Conservation (phyloP, 2,888 invertebrate species). For the Caenorhabditis imperialis region DNA sequence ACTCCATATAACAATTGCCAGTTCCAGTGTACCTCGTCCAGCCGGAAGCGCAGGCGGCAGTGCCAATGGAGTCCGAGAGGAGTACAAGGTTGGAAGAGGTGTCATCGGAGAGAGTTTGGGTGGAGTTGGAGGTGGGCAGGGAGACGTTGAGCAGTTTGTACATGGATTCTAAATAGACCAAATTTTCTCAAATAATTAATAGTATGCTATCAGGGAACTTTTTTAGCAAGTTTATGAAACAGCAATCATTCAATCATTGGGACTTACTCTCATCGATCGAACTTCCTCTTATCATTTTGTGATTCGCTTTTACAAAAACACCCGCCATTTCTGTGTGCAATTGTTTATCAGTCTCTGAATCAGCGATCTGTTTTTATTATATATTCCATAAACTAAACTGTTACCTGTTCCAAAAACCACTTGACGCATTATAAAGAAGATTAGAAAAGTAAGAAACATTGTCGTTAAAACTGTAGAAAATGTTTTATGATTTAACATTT, state of each 20-base stretch:
- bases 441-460: too few relatives aligned
- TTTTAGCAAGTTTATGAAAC: not conserved
- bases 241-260: not conserved
- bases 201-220: not conserved
- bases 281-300: not conserved
- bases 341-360: not conserved
- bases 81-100: not conserved
- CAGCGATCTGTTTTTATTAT: too few relatives aligned
- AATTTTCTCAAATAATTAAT: too few relatives aligned
- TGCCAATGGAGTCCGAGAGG: slow-evolving; percentile 21
- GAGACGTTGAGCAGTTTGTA: too few relatives aligned
- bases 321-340: not conserved
- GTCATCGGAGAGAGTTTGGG: slow-evolving; percentile 14
- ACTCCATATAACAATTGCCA: slow-evolving; percentile 21
- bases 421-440: too few relatives aligned
- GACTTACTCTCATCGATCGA: slow-evolving; percentile 27
- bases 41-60: slow-evolving; percentile 22
- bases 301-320: slow-evolving; percentile 13
- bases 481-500: too few relatives aligned
- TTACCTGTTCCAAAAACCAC: too few relatives aligned
- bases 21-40: slow-evolving; percentile 22
- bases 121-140: too few relatives aligned
- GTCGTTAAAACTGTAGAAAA: too few relatives aligned
- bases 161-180: too few relatives aligned
- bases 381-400: too few relatives aligned